Percentiles rank a stretch among this genome's conserved stretches.
Evolutionary conservation across 1,140 invertebrate species (phyloP).

Genomic region (Hylaeus volcanicus): DNA sequence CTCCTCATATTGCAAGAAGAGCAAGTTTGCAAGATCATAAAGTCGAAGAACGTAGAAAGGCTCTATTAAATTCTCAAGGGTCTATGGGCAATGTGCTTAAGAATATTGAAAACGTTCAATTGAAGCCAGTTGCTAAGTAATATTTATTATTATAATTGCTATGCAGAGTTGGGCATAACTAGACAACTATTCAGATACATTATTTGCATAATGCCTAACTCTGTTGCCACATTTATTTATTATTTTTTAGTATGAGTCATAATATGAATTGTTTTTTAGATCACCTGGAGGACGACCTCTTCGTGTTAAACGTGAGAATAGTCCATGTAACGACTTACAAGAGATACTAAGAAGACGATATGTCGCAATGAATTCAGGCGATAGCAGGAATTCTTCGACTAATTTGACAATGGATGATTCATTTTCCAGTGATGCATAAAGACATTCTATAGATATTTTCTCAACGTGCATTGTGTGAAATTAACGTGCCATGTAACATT

Average conservation of each 20-base stretch:
- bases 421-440: slow-evolving; percentile 63
- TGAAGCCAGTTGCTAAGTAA: slow-evolving; percentile 76
- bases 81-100: slow-evolving; percentile 76
- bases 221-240: neutral
- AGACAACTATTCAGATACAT: no score
- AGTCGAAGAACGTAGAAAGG: slow-evolving; percentile 72
- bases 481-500: slow-evolving; percentile 31
- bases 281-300: slow-evolving; percentile 76
- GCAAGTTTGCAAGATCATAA: slow-evolving; percentile 79
- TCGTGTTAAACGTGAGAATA: slow-evolving; percentile 74
- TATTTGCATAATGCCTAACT: neutral
- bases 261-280: slow-evolving; percentile 56
- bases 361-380: slow-evolving; percentile 73
- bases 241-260: neutral
- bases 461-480: slow-evolving; percentile 28
- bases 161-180: no score
- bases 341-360: slow-evolving; percentile 78
- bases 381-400: slow-evolving; percentile 75
- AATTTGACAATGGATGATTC: slow-evolving; percentile 71
- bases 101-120: slow-evolving; percentile 75
- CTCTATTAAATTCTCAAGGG: slow-evolving; percentile 69
- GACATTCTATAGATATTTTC: slow-evolving; percentile 6
- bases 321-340: slow-evolving; percentile 79
- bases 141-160: neutral
- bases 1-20: slow-evolving; percentile 77